A percentile compares a stretch with the other conserved stretches of the same genome.
Evolutionary conservation across 1,140 invertebrate genomes (phyloP).

Genomic region (Paramacrobiotus metropolitanus): DNA sequence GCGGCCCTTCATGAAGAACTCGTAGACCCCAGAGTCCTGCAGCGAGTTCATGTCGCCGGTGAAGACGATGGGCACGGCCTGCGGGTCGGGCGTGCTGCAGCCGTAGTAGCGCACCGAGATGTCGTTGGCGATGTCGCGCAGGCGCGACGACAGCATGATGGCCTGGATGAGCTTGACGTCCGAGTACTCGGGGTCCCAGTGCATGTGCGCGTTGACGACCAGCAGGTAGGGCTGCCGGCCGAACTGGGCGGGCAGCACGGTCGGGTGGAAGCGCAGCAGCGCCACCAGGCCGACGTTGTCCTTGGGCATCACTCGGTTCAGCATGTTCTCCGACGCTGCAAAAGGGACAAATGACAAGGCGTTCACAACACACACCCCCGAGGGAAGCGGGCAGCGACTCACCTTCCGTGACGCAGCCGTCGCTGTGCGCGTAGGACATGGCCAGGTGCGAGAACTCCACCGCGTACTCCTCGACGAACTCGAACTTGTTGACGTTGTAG

Average conservation of each 20-base stretch:
- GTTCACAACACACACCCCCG: too few species aligned
- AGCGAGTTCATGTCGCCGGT: conserved; percentile 33
- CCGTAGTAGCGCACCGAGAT: not conserved
- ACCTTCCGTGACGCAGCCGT: not conserved
- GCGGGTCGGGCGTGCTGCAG: not conserved
- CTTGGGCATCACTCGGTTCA: conserved; percentile 30
- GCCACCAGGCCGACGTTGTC: conserved; percentile 30
- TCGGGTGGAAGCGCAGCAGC: conserved; percentile 9
- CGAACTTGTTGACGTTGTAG: conserved; percentile 23
- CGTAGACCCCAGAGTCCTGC: conserved; percentile 26
- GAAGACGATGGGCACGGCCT: conserved; percentile 26
- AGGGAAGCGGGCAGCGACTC: too few species aligned
- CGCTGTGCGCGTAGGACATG: conserved; percentile 25
- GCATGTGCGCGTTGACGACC: conserved; percentile 93
- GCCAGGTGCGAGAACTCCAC: conserved; percentile 29
- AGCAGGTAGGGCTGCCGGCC: conserved; percentile 20
- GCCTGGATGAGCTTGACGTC: conserved; percentile 99
- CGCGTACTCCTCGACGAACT: conserved; percentile 23
- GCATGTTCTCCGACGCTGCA: conserved; percentile 22
- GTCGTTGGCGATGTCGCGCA: conserved; percentile 15
- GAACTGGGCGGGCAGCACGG: not conserved
- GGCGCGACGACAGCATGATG: conserved; percentile 53
- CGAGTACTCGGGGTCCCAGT: conserved; percentile 98
- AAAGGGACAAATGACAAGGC: not conserved
- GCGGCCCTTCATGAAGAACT: not conserved